Percentiles rank a stretch among this genome's conserved stretches.
These are phyloP conservation scores for Julus scanicus DNA, from an alignment of 2,888 invertebrate genomes.

Conservation along the genomic window DNA sequence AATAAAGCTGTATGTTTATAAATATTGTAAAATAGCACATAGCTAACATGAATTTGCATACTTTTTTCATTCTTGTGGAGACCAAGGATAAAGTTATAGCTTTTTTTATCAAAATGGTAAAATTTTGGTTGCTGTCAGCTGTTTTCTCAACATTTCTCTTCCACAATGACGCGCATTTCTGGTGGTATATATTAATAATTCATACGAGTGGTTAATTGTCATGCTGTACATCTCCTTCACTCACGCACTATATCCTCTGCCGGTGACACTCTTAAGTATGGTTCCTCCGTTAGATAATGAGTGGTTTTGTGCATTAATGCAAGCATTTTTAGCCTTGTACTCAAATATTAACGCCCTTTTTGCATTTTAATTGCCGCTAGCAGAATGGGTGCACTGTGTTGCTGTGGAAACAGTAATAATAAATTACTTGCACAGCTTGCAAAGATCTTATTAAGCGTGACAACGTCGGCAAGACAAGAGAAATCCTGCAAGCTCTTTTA, in stretches of 20 bases:
- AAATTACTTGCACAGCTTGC: neutral
- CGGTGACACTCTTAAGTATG: neutral
- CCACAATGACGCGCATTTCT: neutral
- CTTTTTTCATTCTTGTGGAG: neutral
- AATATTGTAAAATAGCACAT: neutral
- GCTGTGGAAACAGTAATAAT: neutral
- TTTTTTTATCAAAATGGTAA: neutral
- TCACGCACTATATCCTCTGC: neutral
- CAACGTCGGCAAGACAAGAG: neutral
- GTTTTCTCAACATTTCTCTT: neutral
- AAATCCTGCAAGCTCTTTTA: neutral
- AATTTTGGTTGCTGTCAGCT: neutral
- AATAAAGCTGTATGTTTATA: neutral
- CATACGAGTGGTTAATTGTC: neutral
- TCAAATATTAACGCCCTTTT: slow-evolving; percentile 31
- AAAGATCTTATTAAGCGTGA: neutral
- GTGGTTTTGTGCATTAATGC: neutral
- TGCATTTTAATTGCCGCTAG: neutral
- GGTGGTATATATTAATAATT: neutral
- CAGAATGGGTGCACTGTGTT: neutral
- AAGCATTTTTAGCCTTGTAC: neutral
- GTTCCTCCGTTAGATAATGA: neutral
- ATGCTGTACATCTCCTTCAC: neutral
- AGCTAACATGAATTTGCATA: neutral
- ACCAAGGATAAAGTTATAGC: neutral